Evolutionary conservation across 2,888 invertebrate species (phyloP), one percentile per base, ranked within the genome.

Genomic region (Ormyrus rosae): DNA sequence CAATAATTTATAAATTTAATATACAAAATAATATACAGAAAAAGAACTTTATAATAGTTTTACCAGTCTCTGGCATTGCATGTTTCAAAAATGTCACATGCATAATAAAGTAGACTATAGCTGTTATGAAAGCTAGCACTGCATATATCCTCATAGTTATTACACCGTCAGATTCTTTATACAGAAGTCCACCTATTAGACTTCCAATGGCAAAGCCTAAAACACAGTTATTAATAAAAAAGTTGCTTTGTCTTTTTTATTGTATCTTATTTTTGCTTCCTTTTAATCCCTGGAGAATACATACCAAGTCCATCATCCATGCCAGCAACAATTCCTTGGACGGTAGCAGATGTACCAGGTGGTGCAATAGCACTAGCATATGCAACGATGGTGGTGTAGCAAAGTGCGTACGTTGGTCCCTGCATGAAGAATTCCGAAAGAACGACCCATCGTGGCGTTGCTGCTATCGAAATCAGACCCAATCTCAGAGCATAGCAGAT

Each of bases 301-400:
- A 90, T 87, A 95, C 95, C 95, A 50, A 96, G 91, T 0, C 96
- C 96, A 87, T 97, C 97, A 87, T 96, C 96, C 94, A 96, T 95
- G n/a, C 96, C 96, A 0, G 96, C 96, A 56, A 96, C 95, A 50
- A 97, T 93, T 0, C 96, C 96, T 89, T 97, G 97, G 79, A 97
- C 94, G 0, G 96, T 96, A 7, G 96, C 96, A 5, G 96, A 95
- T 78, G 96, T 95, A 0, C 96, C 96, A 0, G 93, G 93, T 2
- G 93, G 93, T 5, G 93, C 91, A 56, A 93, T 88, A 4, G 90
- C 91, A 83, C 93, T 92, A 1, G 93, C 93, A 82, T 93, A 93
- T 0, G 93, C 93, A 19, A 96, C 96, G 82, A 97, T 96, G 0
- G 95, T 95, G 0, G 96, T 94, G 88, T 97, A 97, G 85, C 96